These are phyloP conservation scores for Coranthus polyacanthus DNA, from an alignment of 2,797 vertebrate species.

Conservation along the genomic window DNA sequence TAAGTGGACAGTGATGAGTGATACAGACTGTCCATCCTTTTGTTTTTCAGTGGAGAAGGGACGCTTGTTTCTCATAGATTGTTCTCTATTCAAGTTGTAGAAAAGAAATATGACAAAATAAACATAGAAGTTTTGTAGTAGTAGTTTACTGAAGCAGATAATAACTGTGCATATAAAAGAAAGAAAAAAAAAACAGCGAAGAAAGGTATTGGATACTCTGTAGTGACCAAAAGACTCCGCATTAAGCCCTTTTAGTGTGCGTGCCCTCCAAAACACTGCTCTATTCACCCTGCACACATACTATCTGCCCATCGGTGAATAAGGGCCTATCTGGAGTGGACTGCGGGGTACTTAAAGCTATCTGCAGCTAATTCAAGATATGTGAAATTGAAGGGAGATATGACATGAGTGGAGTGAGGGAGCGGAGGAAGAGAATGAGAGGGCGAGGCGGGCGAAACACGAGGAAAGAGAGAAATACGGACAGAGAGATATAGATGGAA, in stretches of 20 bases:
- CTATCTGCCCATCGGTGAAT: slow-evolving; percentile 77
- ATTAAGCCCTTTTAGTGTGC: slow-evolving; percentile 45
- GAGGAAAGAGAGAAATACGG: slow-evolving; percentile 16
- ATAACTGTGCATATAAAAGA: neutral
- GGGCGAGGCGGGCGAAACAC: slow-evolving; percentile 18
- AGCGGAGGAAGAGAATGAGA: slow-evolving; percentile 14
- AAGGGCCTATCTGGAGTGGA: slow-evolving; percentile 75
- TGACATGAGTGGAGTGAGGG: slow-evolving; percentile 65
- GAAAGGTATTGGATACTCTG: slow-evolving; percentile 13
- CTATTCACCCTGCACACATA: slow-evolving; percentile 34
- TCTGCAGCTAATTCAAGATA: slow-evolving; percentile 85
- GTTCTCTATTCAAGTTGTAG: no score
- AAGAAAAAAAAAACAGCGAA: neutral
- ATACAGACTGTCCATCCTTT: neutral
- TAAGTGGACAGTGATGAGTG: slow-evolving; percentile 6
- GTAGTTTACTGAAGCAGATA: no score
- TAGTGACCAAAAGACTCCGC: slow-evolving; percentile 21
- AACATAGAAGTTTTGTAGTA: no score
- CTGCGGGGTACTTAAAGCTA: slow-evolving; percentile 82
- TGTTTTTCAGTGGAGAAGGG: neutral
- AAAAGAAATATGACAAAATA: no score
- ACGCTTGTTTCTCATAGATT: neutral
- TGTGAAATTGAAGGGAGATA: slow-evolving; percentile 85
- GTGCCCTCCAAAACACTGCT: slow-evolving; percentile 56
- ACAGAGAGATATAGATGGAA: slow-evolving; percentile 36